A percentile compares a stretch with the other conserved stretches of the same genome.
phyloP scores from a whole-genome alignment of 1,140 invertebrate species.

The Leptinotarsa defecta region DNA sequence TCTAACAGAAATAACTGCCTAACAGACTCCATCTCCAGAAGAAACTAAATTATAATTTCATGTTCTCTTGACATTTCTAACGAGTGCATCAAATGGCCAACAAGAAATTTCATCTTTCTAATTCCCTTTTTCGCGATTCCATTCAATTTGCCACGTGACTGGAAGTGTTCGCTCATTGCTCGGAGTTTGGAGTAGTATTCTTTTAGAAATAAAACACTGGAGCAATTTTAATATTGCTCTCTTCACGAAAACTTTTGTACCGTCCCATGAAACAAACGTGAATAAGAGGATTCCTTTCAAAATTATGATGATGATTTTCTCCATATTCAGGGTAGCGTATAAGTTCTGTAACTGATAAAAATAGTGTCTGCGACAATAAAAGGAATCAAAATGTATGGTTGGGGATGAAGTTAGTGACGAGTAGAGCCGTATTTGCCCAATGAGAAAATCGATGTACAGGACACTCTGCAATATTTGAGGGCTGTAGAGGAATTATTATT shows the following conservation, averaged over 20 bases:
- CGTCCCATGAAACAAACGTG: background rate
- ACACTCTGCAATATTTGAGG: no score
- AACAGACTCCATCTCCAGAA: no score
- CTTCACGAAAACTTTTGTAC: background rate
- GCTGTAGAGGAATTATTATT: no score
- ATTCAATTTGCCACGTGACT: background rate
- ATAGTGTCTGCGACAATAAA: background rate
- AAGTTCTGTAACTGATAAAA: background rate
- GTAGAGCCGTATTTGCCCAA: no score
- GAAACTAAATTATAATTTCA: background rate
- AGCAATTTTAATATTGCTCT: background rate
- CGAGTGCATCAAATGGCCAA: background rate
- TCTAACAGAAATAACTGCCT: no score
- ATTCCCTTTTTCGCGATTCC: background rate
- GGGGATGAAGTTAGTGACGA: no score
- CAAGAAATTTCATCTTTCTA: background rate
- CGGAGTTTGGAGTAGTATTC: background rate
- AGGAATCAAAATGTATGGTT: background rate
- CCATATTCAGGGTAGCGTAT: background rate
- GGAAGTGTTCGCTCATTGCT: conserved; percentile 2
- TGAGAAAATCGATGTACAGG: no score
- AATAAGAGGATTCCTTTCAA: no score
- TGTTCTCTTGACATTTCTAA: background rate
- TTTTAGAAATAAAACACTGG: background rate
- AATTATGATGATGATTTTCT: background rate